Percentiles rank a stretch among this genome's conserved stretches.
phyloP scores from a whole-genome alignment of 2,888 invertebrate species.

The Watsonalla binaria region DNA sequence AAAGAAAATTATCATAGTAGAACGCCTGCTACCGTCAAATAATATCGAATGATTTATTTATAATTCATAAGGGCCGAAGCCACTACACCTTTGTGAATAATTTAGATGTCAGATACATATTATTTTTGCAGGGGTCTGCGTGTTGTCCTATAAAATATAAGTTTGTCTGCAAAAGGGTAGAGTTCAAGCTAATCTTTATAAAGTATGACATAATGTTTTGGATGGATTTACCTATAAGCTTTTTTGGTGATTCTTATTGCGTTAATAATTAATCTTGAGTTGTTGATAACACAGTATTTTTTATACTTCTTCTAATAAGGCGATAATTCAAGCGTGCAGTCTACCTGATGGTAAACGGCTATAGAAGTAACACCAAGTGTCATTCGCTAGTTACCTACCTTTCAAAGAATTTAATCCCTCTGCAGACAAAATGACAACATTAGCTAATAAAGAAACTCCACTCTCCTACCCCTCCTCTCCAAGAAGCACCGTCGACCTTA shows the following conservation, averaged over 20 bases:
- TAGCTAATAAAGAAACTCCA: too few relatives aligned
- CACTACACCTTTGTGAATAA: constrained; percentile 72
- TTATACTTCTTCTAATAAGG: too few relatives aligned
- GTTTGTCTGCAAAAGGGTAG: constrained; percentile 38
- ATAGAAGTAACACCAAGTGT: too few relatives aligned
- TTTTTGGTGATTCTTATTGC: background rate
- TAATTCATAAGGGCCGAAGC: constrained; percentile 64
- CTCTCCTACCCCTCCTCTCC: too few relatives aligned
- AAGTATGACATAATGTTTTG: constrained; percentile 16
- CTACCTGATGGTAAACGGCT: too few relatives aligned
- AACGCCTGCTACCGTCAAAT: constrained; percentile 46
- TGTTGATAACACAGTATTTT: too few relatives aligned
- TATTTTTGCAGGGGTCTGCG: constrained; percentile 65
- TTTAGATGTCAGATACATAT: constrained; percentile 63
- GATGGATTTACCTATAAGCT: background rate
- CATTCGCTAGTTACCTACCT: too few relatives aligned
- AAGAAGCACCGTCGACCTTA: too few relatives aligned
- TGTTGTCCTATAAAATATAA: constrained; percentile 62
- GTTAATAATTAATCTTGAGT: too few relatives aligned
- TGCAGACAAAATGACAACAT: too few relatives aligned
- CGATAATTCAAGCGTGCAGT: too few relatives aligned
- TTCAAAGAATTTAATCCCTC: too few relatives aligned
- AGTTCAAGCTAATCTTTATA: constrained; percentile 27
- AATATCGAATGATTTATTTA: constrained; percentile 68
- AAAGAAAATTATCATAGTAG: constrained; percentile 29